These are phyloP conservation scores for Manacus vitellinus DNA, from an alignment of 2,113 vertebrate species.

Conservation along the genomic window DNA sequence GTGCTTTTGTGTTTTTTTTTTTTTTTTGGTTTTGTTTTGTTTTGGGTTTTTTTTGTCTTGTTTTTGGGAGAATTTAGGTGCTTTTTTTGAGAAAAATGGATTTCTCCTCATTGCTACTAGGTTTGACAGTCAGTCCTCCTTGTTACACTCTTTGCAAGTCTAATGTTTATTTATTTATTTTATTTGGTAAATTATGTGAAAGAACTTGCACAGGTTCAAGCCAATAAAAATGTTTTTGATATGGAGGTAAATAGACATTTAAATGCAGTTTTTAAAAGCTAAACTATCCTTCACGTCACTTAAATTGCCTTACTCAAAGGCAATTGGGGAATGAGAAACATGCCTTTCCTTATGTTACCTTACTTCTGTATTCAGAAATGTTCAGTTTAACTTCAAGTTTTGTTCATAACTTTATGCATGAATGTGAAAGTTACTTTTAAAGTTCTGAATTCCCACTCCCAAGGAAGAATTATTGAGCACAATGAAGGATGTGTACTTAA, in stretches of 20 bases:
- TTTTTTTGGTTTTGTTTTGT: neutral
- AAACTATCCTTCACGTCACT: neutral
- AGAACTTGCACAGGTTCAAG: neutral
- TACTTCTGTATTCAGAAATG: slow-evolving; percentile 17
- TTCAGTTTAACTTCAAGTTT: slow-evolving; percentile 16
- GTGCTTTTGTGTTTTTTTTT: no score
- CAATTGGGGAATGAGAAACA: neutral
- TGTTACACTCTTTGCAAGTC: neutral
- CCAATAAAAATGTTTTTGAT: neutral
- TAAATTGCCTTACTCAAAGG: neutral
- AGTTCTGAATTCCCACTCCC: slow-evolving; percentile 29
- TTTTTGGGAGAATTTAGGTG: neutral
- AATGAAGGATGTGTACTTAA: slow-evolving; percentile 49
- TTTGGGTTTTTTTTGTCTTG: neutral
- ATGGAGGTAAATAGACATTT: neutral
- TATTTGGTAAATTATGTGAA: slow-evolving; percentile 7
- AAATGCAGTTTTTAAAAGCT: neutral
- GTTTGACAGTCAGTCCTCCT: neutral
- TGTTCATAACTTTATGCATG: slow-evolving; percentile 17
- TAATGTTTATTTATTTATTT: slow-evolving; percentile 7
- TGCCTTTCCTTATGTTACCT: neutral
- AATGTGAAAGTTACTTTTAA: slow-evolving; percentile 34
- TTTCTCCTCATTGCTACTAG: neutral
- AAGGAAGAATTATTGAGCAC: slow-evolving; percentile 35
- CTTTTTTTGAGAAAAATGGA: neutral